These are phyloP conservation scores for Ochotona princeps DNA, from an alignment of 2,113 vertebrate species.

Conservation along the genomic window DNA sequence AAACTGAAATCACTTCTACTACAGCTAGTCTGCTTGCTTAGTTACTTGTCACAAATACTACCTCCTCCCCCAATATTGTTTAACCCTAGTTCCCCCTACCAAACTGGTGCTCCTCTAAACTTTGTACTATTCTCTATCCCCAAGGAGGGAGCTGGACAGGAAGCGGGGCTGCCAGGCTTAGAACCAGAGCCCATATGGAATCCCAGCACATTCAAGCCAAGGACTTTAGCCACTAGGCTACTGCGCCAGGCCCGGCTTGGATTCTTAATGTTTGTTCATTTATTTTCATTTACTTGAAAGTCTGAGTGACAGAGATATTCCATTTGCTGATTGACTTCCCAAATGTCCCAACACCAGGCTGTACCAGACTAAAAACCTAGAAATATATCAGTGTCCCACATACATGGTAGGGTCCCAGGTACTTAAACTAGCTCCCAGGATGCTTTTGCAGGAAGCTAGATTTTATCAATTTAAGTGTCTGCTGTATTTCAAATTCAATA, in stretches of 20 bases:
- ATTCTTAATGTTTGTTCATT: background rate
- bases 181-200: background rate
- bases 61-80: background rate
- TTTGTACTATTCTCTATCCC: background rate
- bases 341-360: too few species aligned
- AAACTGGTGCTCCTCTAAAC: background rate
- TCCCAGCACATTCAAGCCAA: too few species aligned
- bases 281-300: too few species aligned
- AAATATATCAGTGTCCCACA: too few species aligned
- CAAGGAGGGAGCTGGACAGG: background rate
- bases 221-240: too few species aligned
- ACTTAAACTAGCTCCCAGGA: too few species aligned
- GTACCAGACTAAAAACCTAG: too few species aligned
- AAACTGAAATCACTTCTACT: background rate
- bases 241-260: background rate
- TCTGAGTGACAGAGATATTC: too few species aligned
- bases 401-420: too few species aligned
- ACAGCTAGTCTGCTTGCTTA: background rate
- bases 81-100: background rate
- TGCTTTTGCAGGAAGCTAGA: too few species aligned
- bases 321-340: too few species aligned
- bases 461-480: background rate
- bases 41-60: conserved; percentile 35
- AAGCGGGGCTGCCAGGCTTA: background rate
- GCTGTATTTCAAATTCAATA: background rate